These are phyloP conservation scores for Acrocyrtus sp. DNA, from an alignment of 2,888 invertebrate species.

Conservation along the genomic window DNA sequence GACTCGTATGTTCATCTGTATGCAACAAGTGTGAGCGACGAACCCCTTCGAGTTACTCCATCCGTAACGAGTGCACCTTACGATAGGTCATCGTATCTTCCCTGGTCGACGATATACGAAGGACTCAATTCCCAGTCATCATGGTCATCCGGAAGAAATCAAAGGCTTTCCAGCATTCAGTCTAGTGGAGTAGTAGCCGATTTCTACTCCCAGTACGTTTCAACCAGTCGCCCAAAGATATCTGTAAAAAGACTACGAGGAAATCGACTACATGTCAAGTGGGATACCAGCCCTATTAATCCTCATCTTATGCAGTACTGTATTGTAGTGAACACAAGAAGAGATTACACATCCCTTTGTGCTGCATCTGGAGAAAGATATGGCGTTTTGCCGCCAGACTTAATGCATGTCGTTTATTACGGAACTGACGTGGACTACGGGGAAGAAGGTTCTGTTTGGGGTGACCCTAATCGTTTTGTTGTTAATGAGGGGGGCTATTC, in stretches of 20 bases:
- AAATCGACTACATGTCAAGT: conserved; percentile 60
- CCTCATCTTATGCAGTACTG: conserved; percentile 70
- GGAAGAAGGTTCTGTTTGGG: conserved; percentile 40
- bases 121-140: conserved; percentile 20
- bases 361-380: conserved; percentile 66
- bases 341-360: conserved; percentile 69
- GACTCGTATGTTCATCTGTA: conserved; percentile 64
- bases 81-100: conserved; percentile 30
- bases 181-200: conserved; percentile 23
- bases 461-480: conserved; percentile 41
- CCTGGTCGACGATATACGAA: conserved; percentile 42
- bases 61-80: conserved; percentile 8
- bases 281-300: conserved; percentile 67
- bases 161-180: conserved; percentile 27
- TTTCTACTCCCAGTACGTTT: conserved; percentile 27
- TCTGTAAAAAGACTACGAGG: conserved; percentile 56
- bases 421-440: conserved; percentile 42
- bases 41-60: conserved; percentile 33
- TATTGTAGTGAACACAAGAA: conserved; percentile 68
- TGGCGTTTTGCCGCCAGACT: conserved; percentile 65
- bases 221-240: conserved; percentile 49
- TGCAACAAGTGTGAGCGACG: conserved; percentile 52
- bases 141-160: conserved; percentile 10
- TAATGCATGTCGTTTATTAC: conserved; percentile 62
- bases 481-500: too few species aligned